Percentiles rank a stretch among this genome's conserved stretches.
These are phyloP conservation scores for Hyles vespertilio DNA, from an alignment of 1,140 invertebrate species.

Conservation along the genomic window DNA sequence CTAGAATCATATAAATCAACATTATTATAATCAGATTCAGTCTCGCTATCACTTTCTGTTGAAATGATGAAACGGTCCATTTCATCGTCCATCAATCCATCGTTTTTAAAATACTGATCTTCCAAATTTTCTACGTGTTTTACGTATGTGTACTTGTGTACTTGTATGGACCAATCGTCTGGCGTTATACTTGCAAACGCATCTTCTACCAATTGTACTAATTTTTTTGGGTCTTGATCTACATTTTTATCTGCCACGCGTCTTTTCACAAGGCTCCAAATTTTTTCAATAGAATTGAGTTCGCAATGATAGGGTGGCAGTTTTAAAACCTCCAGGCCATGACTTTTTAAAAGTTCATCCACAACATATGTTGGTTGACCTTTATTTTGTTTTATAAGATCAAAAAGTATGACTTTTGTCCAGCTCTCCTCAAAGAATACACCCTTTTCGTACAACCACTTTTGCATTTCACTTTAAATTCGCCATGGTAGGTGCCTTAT, in stretches of 20 bases:
- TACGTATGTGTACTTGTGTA: too few species aligned
- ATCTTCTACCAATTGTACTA: slow-evolving; percentile 14
- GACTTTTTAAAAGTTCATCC: slow-evolving; percentile 7
- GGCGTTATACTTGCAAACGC: slow-evolving; percentile 12
- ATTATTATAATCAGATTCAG: too few species aligned
- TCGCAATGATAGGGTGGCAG: slow-evolving; percentile 16
- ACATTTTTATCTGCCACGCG: slow-evolving; percentile 17
- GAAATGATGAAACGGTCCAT: slow-evolving; percentile 3
- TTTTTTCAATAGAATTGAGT: slow-evolving; percentile 16
- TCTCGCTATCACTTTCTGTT: slow-evolving; percentile 1
- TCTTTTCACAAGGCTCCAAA: too few species aligned
- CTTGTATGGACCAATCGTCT: slow-evolving; percentile 15
- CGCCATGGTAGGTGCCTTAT: too few species aligned
- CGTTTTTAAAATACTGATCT: too few species aligned
- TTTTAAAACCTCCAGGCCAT: slow-evolving; percentile 13
- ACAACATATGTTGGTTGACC: not conserved
- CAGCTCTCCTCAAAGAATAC: too few species aligned
- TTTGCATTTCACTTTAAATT: too few species aligned
- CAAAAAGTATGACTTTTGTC: too few species aligned
- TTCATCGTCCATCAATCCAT: not conserved
- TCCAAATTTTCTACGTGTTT: slow-evolving; percentile 6
- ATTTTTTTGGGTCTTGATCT: slow-evolving; percentile 16
- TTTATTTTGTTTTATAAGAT: too few species aligned
- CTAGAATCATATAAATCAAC: too few species aligned
- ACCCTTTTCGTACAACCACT: too few species aligned